Percentiles rank a stretch among this genome's conserved stretches.
Conservation (phyloP, 1,140 invertebrate genomes). For the Magallana ariakensis region DNA sequence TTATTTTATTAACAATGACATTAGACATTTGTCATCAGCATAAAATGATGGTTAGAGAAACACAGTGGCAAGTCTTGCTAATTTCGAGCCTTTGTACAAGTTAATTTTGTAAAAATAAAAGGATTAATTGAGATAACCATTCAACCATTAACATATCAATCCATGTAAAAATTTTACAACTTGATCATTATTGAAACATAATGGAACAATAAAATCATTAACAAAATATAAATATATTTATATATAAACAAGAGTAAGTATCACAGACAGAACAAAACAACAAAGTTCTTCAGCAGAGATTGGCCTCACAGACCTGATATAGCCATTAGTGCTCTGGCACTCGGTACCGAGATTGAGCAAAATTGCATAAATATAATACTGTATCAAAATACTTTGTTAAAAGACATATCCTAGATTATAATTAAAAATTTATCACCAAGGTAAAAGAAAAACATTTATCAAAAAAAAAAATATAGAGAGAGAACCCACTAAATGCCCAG, state of each 20-base stretch:
- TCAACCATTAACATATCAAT: background rate
- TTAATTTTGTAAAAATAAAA: slow-evolving; percentile 21
- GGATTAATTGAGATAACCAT: background rate
- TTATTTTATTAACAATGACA: slow-evolving; percentile 4
- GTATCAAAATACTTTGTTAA: background rate
- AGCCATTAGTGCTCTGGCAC: background rate
- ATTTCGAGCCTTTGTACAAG: slow-evolving; percentile 13
- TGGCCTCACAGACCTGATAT: background rate
- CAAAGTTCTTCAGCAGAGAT: background rate
- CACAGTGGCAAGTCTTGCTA: slow-evolving; percentile 4
- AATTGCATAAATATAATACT: slow-evolving; percentile 35
- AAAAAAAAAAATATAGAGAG: too few relatives aligned
- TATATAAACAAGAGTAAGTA: background rate
- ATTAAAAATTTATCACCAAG: background rate
- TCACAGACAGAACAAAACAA: slow-evolving; percentile 15
- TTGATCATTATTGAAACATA: background rate
- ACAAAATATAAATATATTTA: slow-evolving; percentile 13
- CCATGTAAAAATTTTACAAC: background rate
- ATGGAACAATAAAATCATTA: slow-evolving; percentile 21
- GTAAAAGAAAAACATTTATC: background rate
- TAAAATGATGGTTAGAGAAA: slow-evolving; percentile 20
- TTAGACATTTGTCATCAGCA: background rate
- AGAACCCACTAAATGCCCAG: too few relatives aligned
- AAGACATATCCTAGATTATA: background rate
- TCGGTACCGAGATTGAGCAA: background rate